Evolutionary conservation across 2,113 vertebrate genomes (phyloP).

Genomic region (Actenoides lindsayi): DNA sequence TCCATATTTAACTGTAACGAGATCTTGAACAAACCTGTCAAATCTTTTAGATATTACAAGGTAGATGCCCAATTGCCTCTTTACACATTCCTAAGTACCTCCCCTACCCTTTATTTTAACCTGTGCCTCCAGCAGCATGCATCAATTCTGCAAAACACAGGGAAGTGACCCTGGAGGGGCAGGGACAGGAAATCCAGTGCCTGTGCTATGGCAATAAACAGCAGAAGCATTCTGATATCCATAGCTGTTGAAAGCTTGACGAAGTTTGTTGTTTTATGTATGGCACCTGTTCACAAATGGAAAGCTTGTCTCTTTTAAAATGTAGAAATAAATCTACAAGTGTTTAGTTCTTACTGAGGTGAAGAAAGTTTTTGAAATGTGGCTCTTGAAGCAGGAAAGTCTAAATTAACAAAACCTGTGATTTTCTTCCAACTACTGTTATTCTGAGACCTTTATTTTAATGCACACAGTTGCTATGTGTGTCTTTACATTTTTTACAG

Average conservation of each 20-base stretch:
- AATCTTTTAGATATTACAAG: neutral
- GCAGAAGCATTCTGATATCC: neutral
- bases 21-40: neutral
- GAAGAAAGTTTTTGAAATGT: neutral
- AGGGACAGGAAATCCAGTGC: neutral
- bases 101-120: neutral
- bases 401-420: neutral
- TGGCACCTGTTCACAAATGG: neutral
- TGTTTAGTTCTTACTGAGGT: neutral
- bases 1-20: neutral
- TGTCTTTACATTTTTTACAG: neutral
- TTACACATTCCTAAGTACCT: neutral
- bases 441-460: neutral
- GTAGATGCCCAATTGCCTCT: neutral
- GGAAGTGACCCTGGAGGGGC: neutral
- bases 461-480: neutral
- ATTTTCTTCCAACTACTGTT: neutral
- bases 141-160: neutral
- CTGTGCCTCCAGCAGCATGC: neutral
- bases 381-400: neutral
- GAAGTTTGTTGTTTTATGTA: neutral
- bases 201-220: neutral
- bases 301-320: neutral
- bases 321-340: neutral
- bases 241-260: neutral